Evolutionary conservation across 2,113 vertebrate genomes (phyloP), one percentile per base, ranked within the genome.

Genomic region (Alexandromys fortis): DNA sequence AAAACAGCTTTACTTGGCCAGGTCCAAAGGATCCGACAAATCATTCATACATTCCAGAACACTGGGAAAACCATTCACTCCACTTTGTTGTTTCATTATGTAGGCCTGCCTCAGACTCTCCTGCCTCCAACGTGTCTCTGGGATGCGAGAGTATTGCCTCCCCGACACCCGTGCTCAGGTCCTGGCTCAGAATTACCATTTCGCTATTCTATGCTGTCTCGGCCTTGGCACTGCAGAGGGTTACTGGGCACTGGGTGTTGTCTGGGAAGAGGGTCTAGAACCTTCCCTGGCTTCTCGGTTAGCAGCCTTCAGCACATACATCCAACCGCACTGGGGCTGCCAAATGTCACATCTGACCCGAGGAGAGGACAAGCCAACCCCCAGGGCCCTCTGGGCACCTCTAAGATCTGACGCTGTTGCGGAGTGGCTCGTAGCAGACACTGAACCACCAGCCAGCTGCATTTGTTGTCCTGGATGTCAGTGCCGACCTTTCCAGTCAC

Each of bases 391-490:
- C 75, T 0, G 0, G 3, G 92, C 96, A 99, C 99, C 99, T 99
- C 98, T 58, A 99, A 98, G 90, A 99, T 93, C 68, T 79, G 97
- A 94, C 98, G 98, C 98, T 99, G 99, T 24, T 98, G 98, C 0
- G 98, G 97, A 0, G 98, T 99, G 90, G 99, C 99, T 26, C 98
- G 97, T 14, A 98, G 98, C 97, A 99, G 97, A 3, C 99, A 99
- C 16, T 98, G 98, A 75, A 99, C 99, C 72, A 99, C 99, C 98
- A 99, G 97, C 99, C 99, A 99, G 98, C 99, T 99, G 98, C 99
- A 99, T 72, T 99, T 99, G 79, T 99, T 99, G 98, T 99, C 99
- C 97, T 99, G 99, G 97, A 99, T 99, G 98, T 99, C 99, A 0
- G 99, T 99, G 76, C 99, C 99, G 0, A 99, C 98, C 98, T 99